These are phyloP conservation scores for Heterohyrax brucei DNA, from an alignment of 2,797 vertebrate genomes.

Conservation along the genomic window DNA sequence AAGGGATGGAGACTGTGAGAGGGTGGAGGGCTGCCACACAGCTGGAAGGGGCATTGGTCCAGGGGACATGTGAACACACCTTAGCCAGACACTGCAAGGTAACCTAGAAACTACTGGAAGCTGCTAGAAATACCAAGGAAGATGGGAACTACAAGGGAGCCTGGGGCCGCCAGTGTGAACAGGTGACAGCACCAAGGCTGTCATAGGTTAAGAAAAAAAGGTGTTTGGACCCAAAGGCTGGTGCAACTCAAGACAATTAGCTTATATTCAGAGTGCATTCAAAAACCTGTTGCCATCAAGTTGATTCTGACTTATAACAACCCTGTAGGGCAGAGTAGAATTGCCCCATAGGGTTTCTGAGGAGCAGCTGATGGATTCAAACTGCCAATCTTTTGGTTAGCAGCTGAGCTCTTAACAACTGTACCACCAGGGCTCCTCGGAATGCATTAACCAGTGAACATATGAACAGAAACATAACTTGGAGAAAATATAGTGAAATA, in stretches of 20 bases:
- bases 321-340: too few relatives aligned
- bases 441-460: not conserved
- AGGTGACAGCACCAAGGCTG: not conserved
- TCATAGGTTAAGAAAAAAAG: accelerated
- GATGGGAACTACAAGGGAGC: accelerated
- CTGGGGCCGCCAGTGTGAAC: accelerated
- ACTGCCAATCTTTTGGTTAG: too few relatives aligned
- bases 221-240: too few relatives aligned
- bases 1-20: not conserved
- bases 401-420: too few relatives aligned
- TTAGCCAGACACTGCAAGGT: not conserved
- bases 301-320: too few relatives aligned
- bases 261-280: not conserved
- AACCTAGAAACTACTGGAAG: not conserved
- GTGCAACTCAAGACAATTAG: too few relatives aligned
- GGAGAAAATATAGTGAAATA: not conserved
- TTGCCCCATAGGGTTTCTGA: too few relatives aligned
- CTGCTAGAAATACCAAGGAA: not conserved
- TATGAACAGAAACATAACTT: not conserved
- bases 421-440: too few relatives aligned
- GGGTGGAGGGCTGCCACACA: not conserved
- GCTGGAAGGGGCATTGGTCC: not conserved
- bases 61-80: not conserved
- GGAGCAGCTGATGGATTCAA: too few relatives aligned
- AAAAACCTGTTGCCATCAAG: too few relatives aligned